Evolutionary conservation across 1,140 invertebrate species (phyloP).

Genomic region (Gerris buenoi): DNA sequence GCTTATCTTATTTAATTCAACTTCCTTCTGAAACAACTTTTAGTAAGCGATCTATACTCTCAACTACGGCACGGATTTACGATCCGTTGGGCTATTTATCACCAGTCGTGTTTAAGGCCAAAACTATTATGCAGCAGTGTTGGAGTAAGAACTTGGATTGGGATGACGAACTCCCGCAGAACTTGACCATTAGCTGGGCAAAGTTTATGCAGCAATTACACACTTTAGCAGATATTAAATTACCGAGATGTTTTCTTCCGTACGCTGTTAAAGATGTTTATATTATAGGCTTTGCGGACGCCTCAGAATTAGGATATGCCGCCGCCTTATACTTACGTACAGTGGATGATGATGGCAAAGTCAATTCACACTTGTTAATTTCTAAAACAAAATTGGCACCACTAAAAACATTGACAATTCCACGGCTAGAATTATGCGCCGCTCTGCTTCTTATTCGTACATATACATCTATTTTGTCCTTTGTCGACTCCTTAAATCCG

Average conservation of each 20-base stretch:
- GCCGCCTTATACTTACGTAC: constrained; percentile 20
- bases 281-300: constrained; percentile 27
- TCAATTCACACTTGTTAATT: background rate
- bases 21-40: background rate
- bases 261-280: constrained; percentile 17
- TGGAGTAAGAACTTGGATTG: constrained; percentile 23
- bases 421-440: background rate
- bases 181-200: constrained; percentile 16
- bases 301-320: constrained; percentile 27
- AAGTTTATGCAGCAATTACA: constrained; percentile 16
- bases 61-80: constrained; percentile 20
- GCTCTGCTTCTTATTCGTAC: background rate
- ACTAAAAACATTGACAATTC: background rate
- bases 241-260: constrained; percentile 15
- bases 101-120: constrained; percentile 20
- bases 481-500: background rate
- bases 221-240: constrained; percentile 10
- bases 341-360: background rate
- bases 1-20: background rate
- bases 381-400: background rate
- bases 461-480: background rate
- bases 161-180: constrained; percentile 25
- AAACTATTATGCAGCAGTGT: constrained; percentile 14
- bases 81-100: constrained; percentile 24
- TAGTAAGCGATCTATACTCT: constrained; percentile 15